Base-by-base conservation (phyloP, 2,797 vertebrate genomes). In the Pristis pectinata region DNA sequence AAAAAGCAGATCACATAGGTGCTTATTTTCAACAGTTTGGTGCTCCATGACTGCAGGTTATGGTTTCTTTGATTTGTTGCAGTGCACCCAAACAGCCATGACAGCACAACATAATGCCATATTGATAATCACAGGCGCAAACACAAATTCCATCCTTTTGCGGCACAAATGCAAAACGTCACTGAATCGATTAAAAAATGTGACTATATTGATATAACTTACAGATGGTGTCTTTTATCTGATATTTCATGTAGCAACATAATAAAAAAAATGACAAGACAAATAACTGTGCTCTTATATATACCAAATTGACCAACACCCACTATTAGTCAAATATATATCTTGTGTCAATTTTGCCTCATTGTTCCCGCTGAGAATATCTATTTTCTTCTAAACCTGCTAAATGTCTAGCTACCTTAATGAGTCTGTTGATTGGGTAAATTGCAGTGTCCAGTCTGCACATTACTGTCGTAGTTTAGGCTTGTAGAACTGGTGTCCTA, bases 381-480 rank as follows among this genome's bases (percentile, higher is more conserved):
- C 67, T 30, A 2, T 30, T 94, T 94, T 44, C 44, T 94, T 41
- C 27, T 53, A 74, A 74, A 74, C 70, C 53, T 53, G 49, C 49
- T 94, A 37, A 94, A 53, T 94, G 94, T 94, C 44, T 44, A 53
- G 44, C 70, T 94, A 92, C 44, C 44, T 72, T 76, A 94, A 94
- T 74, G 94, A 70, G 49, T 94, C 44, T 74, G 70, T n/a, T 74
- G 13, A 74, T 13, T 53, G 30, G n/a, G 27, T 93, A 53, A 94
- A 94, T 24, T 1, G 30, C 17, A 34, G 76, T 3, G 30, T 74
- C 37, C 67, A 49, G 67, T 15, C 44, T 76, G 41, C 70, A 56
- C 44, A 56, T 76, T n/a, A 8, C 74, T 72, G 87, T 91, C 91
- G 59, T 67, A 41, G 67, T 91, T 6, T 19, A 41, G 27, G 70